Base-by-base conservation (phyloP, 2,797 vertebrate genomes). In the Eupleurogrammus muticus region DNA sequence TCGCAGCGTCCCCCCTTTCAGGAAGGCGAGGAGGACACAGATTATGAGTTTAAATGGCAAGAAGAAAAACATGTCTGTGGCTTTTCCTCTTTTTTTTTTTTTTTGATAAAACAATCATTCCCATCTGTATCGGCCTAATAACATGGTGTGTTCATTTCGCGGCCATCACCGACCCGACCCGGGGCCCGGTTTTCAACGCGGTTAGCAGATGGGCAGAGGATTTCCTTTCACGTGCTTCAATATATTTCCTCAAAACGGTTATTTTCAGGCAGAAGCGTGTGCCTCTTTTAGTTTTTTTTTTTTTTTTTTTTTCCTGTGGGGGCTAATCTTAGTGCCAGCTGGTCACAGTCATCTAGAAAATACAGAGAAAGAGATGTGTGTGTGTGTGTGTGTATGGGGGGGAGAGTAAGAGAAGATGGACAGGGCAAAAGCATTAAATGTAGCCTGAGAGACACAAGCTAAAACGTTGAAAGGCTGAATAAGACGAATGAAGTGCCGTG, bases 171-270 rank as follows among this genome's bases (percentile, higher is more conserved):
- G 60, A 55, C 79, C 89, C 70, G 63, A 89, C 87, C 80, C 85
- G 75, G 84, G 28, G n/a, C n/a, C 28, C 73, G 38, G 12, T n/a
- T 60, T 81, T 70, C 92, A 93, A 94, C 73, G 64, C 23, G 61
- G 79, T 82, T 77, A 90, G 81, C 93, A 94, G 93, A 94, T 91
- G 89, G 88, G 72, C 81, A 51, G 80, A 87, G 87, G 90, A 90
- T 92, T 93, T 92, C 85, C 89, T 91, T 91, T 92, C 90, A 89
- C 83, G 52, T 90, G 90, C 87, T 86, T 87, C 73, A 74, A 85
- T 89, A 91, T 90, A 90, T 90, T 89, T 89, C 90, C 84, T 87
- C 79, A 87, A n/a, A 88, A 90, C 81, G 87, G 83, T 88, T 93
- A 91, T 93, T 93, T 92, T 92, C 86, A 64, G 87, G 67, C 75